Evolutionary conservation across 2,113 vertebrate species (phyloP).

Genomic region (Paralichthys olivaceus): DNA sequence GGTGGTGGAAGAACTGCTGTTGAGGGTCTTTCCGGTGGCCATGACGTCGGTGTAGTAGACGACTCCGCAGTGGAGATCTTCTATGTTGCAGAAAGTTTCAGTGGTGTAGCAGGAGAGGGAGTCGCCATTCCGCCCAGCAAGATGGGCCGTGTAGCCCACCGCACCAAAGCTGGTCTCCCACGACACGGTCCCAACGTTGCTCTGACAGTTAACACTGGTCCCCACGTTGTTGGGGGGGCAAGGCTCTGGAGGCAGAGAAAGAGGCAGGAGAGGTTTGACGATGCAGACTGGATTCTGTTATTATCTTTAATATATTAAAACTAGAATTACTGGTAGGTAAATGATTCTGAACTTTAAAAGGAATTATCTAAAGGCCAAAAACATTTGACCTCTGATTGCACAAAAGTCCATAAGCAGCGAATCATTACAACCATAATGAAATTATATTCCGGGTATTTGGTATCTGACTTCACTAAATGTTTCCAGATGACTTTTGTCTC

Average conservation of each 20-base stretch:
- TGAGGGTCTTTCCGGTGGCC: slow-evolving; percentile 65
- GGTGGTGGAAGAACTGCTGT: slow-evolving; percentile 68
- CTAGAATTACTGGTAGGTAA: no score
- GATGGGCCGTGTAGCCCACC: slow-evolving; percentile 61
- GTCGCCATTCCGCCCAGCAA: slow-evolving; percentile 70
- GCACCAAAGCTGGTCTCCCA: slow-evolving; percentile 79
- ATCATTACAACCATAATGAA: no score
- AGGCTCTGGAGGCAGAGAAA: slow-evolving; percentile 72
- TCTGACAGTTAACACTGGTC: slow-evolving; percentile 47
- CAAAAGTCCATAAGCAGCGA: no score
- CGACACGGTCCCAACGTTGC: slow-evolving; percentile 41
- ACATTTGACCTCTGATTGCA: no score
- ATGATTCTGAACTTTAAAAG: no score
- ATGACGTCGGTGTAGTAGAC: slow-evolving; percentile 66
- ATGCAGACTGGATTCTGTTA: background rate
- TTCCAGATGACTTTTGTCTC: background rate
- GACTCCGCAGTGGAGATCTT: slow-evolving; percentile 78
- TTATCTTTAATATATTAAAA: no score
- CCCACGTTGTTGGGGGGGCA: slow-evolving; percentile 75
- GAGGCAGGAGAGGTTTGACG: background rate
- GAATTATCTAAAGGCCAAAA: no score
- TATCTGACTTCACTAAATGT: no score
- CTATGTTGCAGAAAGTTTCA: slow-evolving; percentile 69
- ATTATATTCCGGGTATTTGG: no score
- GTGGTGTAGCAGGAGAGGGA: slow-evolving; percentile 66